Evolutionary conservation across 1,140 invertebrate genomes (phyloP).

Genomic region (Helicoverpa armigera): DNA sequence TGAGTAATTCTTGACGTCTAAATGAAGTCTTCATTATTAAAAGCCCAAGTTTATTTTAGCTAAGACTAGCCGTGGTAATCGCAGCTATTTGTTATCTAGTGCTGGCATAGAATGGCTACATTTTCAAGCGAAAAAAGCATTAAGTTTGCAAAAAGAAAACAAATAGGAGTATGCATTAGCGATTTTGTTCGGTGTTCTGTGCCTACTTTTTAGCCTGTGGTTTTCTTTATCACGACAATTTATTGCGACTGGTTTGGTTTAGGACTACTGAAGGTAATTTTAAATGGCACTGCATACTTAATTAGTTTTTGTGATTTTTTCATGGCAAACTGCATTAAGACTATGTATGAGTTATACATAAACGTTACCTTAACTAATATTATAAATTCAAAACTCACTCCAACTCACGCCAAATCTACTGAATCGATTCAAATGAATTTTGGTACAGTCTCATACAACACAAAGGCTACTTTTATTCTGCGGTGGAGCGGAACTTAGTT

Average conservation of each 20-base stretch:
- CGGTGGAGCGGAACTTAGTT: no score
- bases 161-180: constrained; percentile 27
- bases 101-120: constrained; percentile 17
- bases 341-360: no score
- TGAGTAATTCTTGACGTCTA: background rate
- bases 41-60: constrained; percentile 22
- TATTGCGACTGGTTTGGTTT: background rate
- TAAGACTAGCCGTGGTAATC: constrained; percentile 19
- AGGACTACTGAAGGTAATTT: background rate
- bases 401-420: no score
- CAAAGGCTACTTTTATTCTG: no score
- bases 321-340: background rate
- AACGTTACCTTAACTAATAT: no score
- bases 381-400: no score
- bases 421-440: no score
- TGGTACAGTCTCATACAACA: no score
- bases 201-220: constrained; percentile 15
- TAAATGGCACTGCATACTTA: background rate
- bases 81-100: constrained; percentile 35
- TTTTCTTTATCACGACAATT: constrained; percentile 19
- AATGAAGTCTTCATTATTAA: background rate
- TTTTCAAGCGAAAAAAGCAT: constrained; percentile 27
- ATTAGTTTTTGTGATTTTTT: background rate
- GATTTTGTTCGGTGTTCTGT: constrained; percentile 20
- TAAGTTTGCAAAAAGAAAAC: constrained; percentile 24